Base-by-base conservation (phyloP, 2,888 invertebrate species). In the Plebejus melissa region DNA sequence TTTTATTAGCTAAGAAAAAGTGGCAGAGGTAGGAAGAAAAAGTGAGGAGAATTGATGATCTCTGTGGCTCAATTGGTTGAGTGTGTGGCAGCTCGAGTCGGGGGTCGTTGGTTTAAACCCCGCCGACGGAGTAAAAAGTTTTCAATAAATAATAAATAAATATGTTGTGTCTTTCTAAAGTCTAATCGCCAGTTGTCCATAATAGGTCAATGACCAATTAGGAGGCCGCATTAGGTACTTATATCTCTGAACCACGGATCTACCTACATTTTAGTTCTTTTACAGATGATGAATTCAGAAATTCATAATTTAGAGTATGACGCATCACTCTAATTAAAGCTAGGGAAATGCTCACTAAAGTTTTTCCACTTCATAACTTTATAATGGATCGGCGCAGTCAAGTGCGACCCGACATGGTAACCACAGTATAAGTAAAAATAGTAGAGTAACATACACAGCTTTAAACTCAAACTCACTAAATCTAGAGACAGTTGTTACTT, bases 281-380 rank as follows among this genome's bases (percentile, higher is more conserved):
- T 54, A 16, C 54, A 54, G 54, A 6, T 60, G 4, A 9, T 22
- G 22, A 11, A 11, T 28, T 28, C 9, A 60, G 58, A 22, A 58
- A 58, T 22, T 60, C 58, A 9, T 60, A 60, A 28, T 11, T 65
- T 32, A 32, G 13, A 36, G 65, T 65, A 65, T 36, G 65, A 65
- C 65, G 65, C 65, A 65, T 65, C 65, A 65, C 13, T 0, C 32
- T 65, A 65, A 65, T 36, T 65, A 65, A 36, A 65, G 5, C 16
- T 65, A 65, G 65, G 32, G 65, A 65, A 65, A 36, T 36, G 65
- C 16, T 65, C 32, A 36, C 65, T 32, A 65, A 32, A 65, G 3
- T 65, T 65, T 65, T 65, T 65, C 65, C 65, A 65, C 65, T 32
- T 65, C 65, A 65, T 65, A 36, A 65, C 65, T 32, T 32, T 16